Evolutionary conservation across 2,888 invertebrate species (phyloP), one percentile per base, ranked within the genome.

Genomic region (Pseudeuparius sepicola): DNA sequence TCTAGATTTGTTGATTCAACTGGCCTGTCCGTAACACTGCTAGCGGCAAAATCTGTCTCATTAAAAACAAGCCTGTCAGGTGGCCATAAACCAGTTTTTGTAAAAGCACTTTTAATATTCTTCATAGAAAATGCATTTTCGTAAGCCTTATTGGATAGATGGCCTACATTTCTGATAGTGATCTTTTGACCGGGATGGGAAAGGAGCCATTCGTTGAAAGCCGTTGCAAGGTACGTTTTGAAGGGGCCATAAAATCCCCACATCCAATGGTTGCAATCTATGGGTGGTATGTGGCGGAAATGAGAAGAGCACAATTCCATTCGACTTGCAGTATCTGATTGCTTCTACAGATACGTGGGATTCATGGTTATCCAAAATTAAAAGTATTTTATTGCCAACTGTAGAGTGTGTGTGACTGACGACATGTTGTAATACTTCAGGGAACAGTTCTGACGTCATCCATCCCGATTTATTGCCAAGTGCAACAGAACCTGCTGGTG

Each of bases 191-290:
- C 33, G 20, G 29, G 34, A 31, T 41, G 29, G 17, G 24, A 24
- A 15, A 35, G 24, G 31, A 38, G 28, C 41, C 34, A 39, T 17
- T 37, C 33, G 23, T 39, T 36, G 13, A 37, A 37, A 14, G 36
- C 33, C 14, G 30, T 40, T 24, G 40, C 33, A n/a, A 37, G n/a
- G 18, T 34, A 24, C 14, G 37, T 17, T 29, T 40, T 40, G 26
- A 40, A 40, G n/a, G 40, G 33, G 10, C n/a, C 34, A 36, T 24
- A 16, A 51, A 3, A 57, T 49, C 14, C 46, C 31, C 4, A 41
- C 34, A 37, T 50, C 52, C 14, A 55, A 34, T 11, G 55, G n/a
- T n/a, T n/a, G n/a, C n/a, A n/a, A n/a, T n/a, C n/a, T n/a, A n/a
- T n/a, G n/a, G n/a, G n/a, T n/a, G n/a, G n/a, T n/a, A n/a, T n/a